These are phyloP conservation scores for Nymphalis c-album DNA, from an alignment of 2,888 invertebrate genomes.

Conservation along the genomic window DNA sequence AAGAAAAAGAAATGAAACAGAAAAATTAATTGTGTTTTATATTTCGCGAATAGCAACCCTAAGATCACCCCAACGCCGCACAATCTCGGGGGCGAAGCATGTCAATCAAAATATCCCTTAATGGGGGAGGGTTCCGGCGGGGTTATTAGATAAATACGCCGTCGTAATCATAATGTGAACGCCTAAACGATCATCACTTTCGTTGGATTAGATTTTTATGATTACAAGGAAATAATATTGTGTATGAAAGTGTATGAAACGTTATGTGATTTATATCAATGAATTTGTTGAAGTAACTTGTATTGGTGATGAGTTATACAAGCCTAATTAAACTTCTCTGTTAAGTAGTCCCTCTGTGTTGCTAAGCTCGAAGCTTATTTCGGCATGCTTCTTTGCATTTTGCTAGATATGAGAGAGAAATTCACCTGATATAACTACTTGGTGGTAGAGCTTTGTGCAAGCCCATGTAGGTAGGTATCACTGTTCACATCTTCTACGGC, in stretches of 20 bases:
- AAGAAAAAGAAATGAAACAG: not conserved
- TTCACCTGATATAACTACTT: no score
- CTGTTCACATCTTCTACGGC: no score
- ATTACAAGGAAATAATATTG: constrained; percentile 2
- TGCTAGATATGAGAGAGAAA: no score
- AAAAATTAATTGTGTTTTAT: not conserved
- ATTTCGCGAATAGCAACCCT: constrained; percentile 38
- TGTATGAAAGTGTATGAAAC: not conserved
- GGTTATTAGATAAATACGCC: constrained; percentile 75
- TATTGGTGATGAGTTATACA: no score
- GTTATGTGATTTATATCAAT: no score
- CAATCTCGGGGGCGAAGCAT: constrained; percentile 60
- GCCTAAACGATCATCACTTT: constrained; percentile 40
- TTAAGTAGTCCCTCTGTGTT: no score
- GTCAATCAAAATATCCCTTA: constrained; percentile 77
- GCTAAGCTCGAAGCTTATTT: no score
- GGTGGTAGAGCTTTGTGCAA: no score
- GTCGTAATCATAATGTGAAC: constrained; percentile 36
- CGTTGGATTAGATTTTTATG: constrained; percentile 24
- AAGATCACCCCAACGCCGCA: constrained; percentile 45
- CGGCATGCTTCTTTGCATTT: no score
- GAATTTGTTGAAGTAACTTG: no score
- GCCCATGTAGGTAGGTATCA: no score
- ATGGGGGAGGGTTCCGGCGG: constrained; percentile 58
- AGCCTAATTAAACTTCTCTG: no score